These are phyloP conservation scores for Calosoma granatense DNA, from an alignment of 1,140 invertebrate genomes.

Conservation along the genomic window DNA sequence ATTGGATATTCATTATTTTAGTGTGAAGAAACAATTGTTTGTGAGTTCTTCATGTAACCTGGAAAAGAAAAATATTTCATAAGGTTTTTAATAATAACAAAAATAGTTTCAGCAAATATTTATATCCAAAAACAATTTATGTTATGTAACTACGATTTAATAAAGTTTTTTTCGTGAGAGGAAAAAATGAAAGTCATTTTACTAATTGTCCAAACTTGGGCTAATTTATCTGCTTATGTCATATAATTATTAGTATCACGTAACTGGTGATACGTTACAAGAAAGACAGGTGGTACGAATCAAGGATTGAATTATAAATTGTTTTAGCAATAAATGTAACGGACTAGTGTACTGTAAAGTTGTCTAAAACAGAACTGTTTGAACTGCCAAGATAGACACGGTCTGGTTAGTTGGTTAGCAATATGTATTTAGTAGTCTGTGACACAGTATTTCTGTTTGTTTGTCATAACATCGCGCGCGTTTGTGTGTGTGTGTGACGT, in stretches of 20 bases:
- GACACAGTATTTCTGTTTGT: background rate
- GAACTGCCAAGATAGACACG: too few relatives aligned
- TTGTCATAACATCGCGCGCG: background rate
- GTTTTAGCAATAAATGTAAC: too few relatives aligned
- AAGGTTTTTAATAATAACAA: background rate
- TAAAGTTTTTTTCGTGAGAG: too few relatives aligned
- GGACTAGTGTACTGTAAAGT: background rate
- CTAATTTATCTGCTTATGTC: background rate
- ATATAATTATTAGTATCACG: background rate
- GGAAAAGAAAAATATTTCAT: background rate
- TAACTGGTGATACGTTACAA: too few relatives aligned
- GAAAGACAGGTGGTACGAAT: too few relatives aligned
- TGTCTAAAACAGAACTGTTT: background rate
- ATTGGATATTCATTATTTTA: background rate
- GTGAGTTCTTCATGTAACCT: background rate
- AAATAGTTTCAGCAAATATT: background rate
- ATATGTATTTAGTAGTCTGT: background rate
- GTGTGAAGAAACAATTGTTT: background rate
- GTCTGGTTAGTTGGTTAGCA: background rate
- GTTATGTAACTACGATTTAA: too few relatives aligned
- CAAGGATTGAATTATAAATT: too few relatives aligned
- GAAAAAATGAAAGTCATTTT: too few relatives aligned
- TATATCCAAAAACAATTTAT: background rate
- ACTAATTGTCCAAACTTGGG: background rate
- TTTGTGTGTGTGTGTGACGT: background rate